These are phyloP conservation scores for Scolopax bukidnonensis DNA, from an alignment of 2,797 vertebrate species.

Conservation along the genomic window DNA sequence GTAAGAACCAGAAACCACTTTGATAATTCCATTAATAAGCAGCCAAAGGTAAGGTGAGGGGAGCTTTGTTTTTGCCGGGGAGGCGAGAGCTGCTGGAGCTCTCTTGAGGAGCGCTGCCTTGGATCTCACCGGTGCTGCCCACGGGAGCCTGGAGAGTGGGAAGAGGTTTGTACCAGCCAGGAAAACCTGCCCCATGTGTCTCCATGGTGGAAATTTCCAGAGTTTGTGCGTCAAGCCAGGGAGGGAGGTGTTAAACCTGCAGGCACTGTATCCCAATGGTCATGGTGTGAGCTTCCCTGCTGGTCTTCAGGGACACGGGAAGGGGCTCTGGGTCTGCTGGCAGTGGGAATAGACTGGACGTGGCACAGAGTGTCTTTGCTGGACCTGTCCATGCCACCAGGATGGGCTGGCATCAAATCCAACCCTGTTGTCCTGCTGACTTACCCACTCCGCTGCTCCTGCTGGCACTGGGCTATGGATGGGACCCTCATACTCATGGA, in stretches of 20 bases:
- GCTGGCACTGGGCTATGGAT: rapidly evolving
- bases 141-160: rapidly evolving
- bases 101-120: neutral
- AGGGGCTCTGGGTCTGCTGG: neutral
- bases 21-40: neutral
- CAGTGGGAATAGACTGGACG: neutral
- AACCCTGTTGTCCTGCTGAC: rapidly evolving
- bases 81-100: neutral
- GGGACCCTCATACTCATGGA: rapidly evolving
- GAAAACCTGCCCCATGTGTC: rapidly evolving
- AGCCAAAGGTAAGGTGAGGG: neutral
- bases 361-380: neutral
- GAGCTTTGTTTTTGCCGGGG: neutral
- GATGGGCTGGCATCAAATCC: neutral
- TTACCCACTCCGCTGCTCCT: rapidly evolving
- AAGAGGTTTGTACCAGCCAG: neutral
- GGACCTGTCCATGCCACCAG: rapidly evolving
- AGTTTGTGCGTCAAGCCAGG: rapidly evolving
- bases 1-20: neutral
- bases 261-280: neutral
- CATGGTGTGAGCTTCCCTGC: neutral
- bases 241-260: neutral
- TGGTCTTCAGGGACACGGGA: no score
- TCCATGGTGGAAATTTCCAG: neutral
- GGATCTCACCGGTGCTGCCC: rapidly evolving